phyloP scores from a whole-genome alignment of 2,888 invertebrate species.

The Selenia dentaria region DNA sequence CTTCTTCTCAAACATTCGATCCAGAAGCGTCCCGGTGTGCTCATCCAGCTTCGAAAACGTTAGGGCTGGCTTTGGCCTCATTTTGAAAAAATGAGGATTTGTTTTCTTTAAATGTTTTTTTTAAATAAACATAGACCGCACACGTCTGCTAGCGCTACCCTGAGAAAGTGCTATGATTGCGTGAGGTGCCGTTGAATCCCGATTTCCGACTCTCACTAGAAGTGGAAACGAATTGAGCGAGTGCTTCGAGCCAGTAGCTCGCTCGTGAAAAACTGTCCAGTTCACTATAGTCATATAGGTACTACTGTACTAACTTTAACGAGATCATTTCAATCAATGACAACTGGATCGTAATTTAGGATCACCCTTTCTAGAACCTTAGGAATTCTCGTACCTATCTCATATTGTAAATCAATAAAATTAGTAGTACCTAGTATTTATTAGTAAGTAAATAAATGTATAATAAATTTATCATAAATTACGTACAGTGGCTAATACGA shows the following conservation, averaged over 20 bases:
- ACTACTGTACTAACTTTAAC: no score
- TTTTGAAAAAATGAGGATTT: constrained; percentile 34
- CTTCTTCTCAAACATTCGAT: constrained; percentile 87
- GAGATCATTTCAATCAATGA: no score
- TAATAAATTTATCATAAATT: no score
- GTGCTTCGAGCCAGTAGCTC: constrained; percentile 2
- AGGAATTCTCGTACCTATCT: no score
- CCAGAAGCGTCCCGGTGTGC: constrained; percentile 84
- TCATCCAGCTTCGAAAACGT: constrained; percentile 86
- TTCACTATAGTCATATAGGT: no score
- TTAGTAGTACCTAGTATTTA: no score
- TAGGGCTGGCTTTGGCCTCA: constrained; percentile 67
- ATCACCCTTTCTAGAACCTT: no score
- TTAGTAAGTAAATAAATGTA: no score
- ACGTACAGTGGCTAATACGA: no score
- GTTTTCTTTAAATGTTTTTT: constrained; percentile 11
- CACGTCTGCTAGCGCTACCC: constrained; percentile 34
- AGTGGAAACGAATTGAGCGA: constrained; percentile 2
- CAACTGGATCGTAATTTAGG: no score
- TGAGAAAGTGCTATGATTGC: constrained; percentile 58
- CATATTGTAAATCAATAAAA: no score
- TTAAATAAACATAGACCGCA: constrained; percentile 2
- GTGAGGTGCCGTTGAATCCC: constrained; percentile 38
- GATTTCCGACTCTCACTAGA: constrained; percentile 58
- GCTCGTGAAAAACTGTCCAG: no score